These are phyloP conservation scores for Scaptomyza tumidula DNA, from an alignment of 2,888 invertebrate genomes.

Conservation along the genomic window DNA sequence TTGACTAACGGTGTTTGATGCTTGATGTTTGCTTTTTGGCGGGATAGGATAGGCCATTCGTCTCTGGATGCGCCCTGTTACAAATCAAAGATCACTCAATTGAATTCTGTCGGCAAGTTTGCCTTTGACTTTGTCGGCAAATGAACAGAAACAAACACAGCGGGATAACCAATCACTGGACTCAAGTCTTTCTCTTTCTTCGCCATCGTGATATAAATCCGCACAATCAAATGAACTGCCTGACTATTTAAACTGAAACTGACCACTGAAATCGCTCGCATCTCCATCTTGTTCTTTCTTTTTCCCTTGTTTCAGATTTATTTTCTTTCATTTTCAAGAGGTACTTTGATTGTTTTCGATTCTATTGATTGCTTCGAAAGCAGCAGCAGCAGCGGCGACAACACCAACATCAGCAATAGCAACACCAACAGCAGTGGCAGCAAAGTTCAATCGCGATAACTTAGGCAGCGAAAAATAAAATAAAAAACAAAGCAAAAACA, in stretches of 20 bases:
- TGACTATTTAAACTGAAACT: slow-evolving; percentile 61
- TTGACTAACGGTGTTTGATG: slow-evolving; percentile 43
- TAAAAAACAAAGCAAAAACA: slow-evolving; percentile 14
- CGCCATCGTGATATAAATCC: slow-evolving; percentile 51
- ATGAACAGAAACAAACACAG: slow-evolving; percentile 61
- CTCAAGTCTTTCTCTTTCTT: not conserved
- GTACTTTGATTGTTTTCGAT: slow-evolving; percentile 57
- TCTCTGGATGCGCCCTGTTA: slow-evolving; percentile 32
- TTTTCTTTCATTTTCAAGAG: slow-evolving; percentile 31
- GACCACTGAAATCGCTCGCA: slow-evolving; percentile 37
- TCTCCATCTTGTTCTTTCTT: not conserved
- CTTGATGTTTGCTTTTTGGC: slow-evolving; percentile 3
- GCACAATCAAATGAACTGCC: slow-evolving; percentile 54
- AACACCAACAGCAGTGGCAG: slow-evolving; percentile 57
- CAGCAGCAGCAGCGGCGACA: slow-evolving; percentile 30
- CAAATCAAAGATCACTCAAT: slow-evolving; percentile 68
- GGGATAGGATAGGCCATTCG: slow-evolving; percentile 11
- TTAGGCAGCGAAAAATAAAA: slow-evolving; percentile 15
- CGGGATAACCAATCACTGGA: slow-evolving; percentile 53
- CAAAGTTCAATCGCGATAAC: slow-evolving; percentile 77
- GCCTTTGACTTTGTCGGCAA: slow-evolving; percentile 79
- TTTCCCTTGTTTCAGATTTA: slow-evolving; percentile 18
- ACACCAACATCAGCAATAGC: slow-evolving; percentile 23
- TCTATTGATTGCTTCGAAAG: slow-evolving; percentile 58
- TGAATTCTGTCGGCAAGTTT: slow-evolving; percentile 67